A percentile compares a stretch with the other conserved stretches of the same genome.
Conservation (phyloP, 1,140 invertebrate species). For the Sinonovacula constricta region DNA sequence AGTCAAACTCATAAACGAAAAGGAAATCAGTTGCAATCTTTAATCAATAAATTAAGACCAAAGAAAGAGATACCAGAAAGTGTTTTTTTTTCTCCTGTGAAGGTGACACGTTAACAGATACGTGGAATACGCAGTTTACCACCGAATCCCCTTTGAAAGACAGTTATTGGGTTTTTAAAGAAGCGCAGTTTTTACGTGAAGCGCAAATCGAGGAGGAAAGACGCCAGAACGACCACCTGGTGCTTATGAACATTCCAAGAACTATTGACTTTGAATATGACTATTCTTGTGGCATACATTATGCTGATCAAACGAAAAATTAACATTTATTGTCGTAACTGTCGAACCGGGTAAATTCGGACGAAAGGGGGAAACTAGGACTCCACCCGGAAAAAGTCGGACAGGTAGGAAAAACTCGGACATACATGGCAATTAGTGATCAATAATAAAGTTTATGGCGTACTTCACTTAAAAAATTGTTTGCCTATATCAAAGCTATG, state of each 20-base stretch:
- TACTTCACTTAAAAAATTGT: no score
- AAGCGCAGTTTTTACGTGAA: not conserved
- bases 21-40: not conserved
- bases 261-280: not conserved
- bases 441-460: no score
- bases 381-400: no score
- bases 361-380: no score
- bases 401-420: no score
- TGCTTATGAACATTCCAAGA: not conserved
- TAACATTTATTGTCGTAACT: no score
- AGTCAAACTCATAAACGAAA: not conserved
- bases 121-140: not conserved
- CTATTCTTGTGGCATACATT: not conserved
- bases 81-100: not conserved
- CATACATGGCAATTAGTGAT: no score
- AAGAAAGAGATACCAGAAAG: not conserved
- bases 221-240: not conserved
- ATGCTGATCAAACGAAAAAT: no score
- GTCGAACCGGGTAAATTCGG: no score
- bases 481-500: no score
- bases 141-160: not conserved
- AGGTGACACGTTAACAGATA: not conserved
- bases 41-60: not conserved
- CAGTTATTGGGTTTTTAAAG: not conserved
- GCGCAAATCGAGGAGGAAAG: not conserved